Base-by-base conservation (phyloP, 2,797 vertebrate species). In the Sylvia borin region DNA sequence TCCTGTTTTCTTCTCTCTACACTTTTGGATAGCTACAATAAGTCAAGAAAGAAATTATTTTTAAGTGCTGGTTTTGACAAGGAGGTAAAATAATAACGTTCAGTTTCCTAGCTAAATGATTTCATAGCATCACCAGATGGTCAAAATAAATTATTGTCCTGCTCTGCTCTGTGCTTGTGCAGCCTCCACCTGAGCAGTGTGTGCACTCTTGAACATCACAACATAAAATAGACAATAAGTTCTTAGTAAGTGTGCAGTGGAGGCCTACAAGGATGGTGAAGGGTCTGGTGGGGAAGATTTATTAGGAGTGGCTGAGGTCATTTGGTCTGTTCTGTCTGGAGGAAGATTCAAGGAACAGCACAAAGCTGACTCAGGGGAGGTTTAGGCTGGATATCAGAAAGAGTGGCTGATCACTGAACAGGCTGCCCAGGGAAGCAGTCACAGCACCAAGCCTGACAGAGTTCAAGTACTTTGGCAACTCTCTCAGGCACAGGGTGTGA, bases 101-200 rank as follows among this genome's bases (percentile, higher is more conserved):
- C 18, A 0, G 0, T 70, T 38, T 53, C 26, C 13, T 14, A 53
- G 18, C 3, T 50, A 53, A 80, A 76, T 13, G 4, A 27, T 72
- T 58, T 58, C 40, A 31, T 66, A 54, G 34, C 19, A 32, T 81
- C 31, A 54, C 11, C 31, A 67, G 31, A 25, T 40, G 10, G 9
- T 47, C 26, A 48, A 36, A 54, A 31, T 12, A 67, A 40, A 22
- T 2, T 7, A 24, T 42, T 54, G 31, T 53, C 54, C 18, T 26
- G 6, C 21, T 60, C 29, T 66, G 12, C 17, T 60, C 29, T 66
- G 12, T 14, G 2, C 7, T 53, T 1, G 1, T 40, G 7, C 0
- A 0, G 5, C n/a, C 10, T 73, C 34, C 18, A 1, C 21, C 34
- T 47, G 38, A 53, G 40, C n/a, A 51, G n/a, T 13, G 7, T 25